Conservation (phyloP, 2,888 invertebrate species). For the Aleiodes testaceus region DNA sequence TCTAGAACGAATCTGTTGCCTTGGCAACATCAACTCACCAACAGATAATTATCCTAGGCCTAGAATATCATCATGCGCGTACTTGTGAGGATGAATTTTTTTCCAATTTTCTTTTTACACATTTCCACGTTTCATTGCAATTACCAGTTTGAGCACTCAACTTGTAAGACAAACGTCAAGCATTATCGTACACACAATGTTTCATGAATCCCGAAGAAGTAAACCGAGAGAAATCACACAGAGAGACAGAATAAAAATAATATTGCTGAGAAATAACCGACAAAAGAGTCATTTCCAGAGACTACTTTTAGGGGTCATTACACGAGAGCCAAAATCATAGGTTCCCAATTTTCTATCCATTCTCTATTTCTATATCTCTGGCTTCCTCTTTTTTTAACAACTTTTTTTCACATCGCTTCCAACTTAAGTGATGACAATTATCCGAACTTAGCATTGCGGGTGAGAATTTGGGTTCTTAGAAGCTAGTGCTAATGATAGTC, state of each 20-base stretch:
- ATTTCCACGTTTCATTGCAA: slow-evolving; percentile 5
- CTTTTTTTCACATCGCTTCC: slow-evolving; percentile 10
- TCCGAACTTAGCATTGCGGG: slow-evolving; percentile 22
- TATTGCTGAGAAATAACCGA: slow-evolving; percentile 18
- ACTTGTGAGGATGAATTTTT: neutral
- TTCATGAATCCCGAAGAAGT: neutral
- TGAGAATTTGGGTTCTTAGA: slow-evolving; percentile 31
- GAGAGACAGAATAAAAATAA: neutral
- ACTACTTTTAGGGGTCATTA: slow-evolving; percentile 17
- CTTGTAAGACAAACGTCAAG: neutral
- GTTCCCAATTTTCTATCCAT: slow-evolving; percentile 3
- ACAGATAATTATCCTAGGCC: slow-evolving; percentile 23
- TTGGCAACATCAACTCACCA: neutral
- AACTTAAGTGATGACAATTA: slow-evolving; percentile 38
- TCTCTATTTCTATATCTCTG: neutral
- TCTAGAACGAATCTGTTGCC: slow-evolving; percentile 15
- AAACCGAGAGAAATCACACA: neutral
- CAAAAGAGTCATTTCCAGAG: slow-evolving; percentile 30
- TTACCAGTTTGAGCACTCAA: slow-evolving; percentile 22
- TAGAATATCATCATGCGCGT: slow-evolving; percentile 25
- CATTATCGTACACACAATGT: neutral
- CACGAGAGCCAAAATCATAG: slow-evolving; percentile 8
- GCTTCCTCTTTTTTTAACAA: slow-evolving; percentile 1
- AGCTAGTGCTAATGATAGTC: neutral
- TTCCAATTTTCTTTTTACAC: neutral